phyloP scores from a whole-genome alignment of 2,113 vertebrate species.

The Pleuronectes platessa region DNA sequence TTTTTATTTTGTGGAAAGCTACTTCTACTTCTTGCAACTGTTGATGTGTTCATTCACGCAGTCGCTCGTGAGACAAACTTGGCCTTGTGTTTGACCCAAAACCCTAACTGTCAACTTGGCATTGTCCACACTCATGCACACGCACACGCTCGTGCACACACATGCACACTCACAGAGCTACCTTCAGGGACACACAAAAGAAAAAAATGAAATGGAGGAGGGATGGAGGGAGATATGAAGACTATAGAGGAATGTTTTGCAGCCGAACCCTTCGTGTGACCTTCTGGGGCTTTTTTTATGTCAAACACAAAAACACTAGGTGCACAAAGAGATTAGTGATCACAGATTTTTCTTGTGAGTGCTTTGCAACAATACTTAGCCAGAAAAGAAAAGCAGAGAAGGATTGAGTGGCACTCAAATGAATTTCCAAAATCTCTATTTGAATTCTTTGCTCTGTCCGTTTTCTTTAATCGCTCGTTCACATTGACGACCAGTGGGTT shows the following conservation, averaged over 20 bases:
- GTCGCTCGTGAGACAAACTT: conserved; percentile 58
- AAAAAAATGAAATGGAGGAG: conserved; percentile 45
- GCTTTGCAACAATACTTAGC: conserved; percentile 5
- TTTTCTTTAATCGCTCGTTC: background rate
- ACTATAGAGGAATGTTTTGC: conserved; percentile 63
- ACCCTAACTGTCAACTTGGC: conserved; percentile 55
- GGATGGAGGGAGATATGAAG: conserved; percentile 59
- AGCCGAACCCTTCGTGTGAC: conserved; percentile 59
- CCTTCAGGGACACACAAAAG: conserved; percentile 45
- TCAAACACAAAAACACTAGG: conserved; percentile 36
- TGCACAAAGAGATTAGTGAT: conserved; percentile 29
- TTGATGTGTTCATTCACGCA: conserved; percentile 20
- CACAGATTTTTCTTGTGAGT: background rate
- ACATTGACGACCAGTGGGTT: background rate
- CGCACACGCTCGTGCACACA: conserved; percentile 13
- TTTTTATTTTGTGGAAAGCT: background rate
- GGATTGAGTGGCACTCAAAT: background rate
- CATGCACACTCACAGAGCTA: conserved; percentile 18
- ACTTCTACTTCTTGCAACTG: conserved; percentile 4
- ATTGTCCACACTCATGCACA: conserved; percentile 35
- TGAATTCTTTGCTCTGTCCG: background rate
- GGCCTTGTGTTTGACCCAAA: conserved; percentile 68
- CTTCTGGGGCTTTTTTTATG: conserved; percentile 41
- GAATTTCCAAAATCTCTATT: conserved; percentile 8
- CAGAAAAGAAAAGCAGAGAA: conserved; percentile 7